Evolutionary conservation across 2,797 vertebrate genomes (phyloP), one percentile per base, ranked within the genome.

Genomic region (Malacoraja senta): DNA sequence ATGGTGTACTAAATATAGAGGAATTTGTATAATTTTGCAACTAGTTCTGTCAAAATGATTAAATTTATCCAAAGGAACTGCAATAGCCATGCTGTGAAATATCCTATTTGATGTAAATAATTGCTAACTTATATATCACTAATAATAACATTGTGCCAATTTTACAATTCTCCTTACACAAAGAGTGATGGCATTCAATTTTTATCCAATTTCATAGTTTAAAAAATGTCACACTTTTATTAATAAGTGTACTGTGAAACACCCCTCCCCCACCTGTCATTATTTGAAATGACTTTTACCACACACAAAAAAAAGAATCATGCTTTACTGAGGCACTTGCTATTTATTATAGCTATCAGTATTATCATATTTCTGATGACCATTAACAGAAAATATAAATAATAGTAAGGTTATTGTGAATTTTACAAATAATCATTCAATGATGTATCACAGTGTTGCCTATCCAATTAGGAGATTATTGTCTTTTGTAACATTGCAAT

Each of bases 81-180:
- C 38, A 38, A 19, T 88, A 65, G n/a, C 63, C 84, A 88, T 68
- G 61, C 84, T 88, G 84, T 88, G 84, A 72, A 92, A 76, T 92
- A 76, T 74, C 44, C 90, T 44, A 76, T 72, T 44, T 72, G 72
- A 38, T 76, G 65, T 24, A 7, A 91, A 74, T 44, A 91, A 91
- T 91, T 44, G 38, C 71, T 74, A 74, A 92, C 3, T 38, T n/a
- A 12, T 92, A 29, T 53, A n/a, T 58, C 71, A 92, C 24, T 53
- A 92, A 53, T 76, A 29, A 13, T 53, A 76, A 72, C 35, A 58
- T 29, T 76, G 26, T n/a, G 68, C 24, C 38, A 72, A 92, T 92
- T 91, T 92, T n/a, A 92, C 26, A 76, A 76, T 24, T 38, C 35
- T 74, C 24, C 68, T 71, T 76, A 53, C 38, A 26, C 12, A 53